These are phyloP conservation scores for Apis dorsata DNA, from an alignment of 1,140 invertebrate species.

Conservation along the genomic window DNA sequence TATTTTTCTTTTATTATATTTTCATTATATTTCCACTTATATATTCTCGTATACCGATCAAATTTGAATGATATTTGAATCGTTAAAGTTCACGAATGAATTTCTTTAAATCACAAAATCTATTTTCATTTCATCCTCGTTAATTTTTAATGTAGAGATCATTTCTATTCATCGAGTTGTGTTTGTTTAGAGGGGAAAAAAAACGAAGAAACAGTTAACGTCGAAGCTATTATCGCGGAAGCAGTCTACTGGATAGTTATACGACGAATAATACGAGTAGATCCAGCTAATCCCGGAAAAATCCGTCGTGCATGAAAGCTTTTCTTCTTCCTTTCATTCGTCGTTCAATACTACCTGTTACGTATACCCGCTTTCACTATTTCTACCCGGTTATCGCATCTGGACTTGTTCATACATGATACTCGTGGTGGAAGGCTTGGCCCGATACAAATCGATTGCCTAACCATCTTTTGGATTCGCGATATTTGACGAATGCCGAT, in stretches of 20 bases:
- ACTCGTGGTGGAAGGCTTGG: background rate
- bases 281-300: slow-evolving; percentile 44
- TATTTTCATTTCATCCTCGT: background rate
- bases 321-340: slow-evolving; percentile 36
- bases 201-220: slow-evolving; percentile 8
- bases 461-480: background rate
- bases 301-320: slow-evolving; percentile 41
- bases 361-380: slow-evolving; percentile 30
- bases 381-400: slow-evolving; percentile 8
- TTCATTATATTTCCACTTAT: background rate
- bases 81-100: background rate
- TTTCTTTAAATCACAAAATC: background rate
- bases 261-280: slow-evolving; percentile 39
- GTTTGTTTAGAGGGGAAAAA: too few relatives aligned
- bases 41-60: background rate
- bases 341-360: slow-evolving; percentile 47
- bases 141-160: background rate
- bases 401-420: background rate
- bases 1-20: too few relatives aligned
- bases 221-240: slow-evolving; percentile 21
- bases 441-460: slow-evolving; percentile 13
- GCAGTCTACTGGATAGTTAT: slow-evolving; percentile 19
- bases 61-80: too few relatives aligned
- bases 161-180: background rate
- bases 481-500: background rate